Evolutionary conservation across 1,140 invertebrate genomes (phyloP).

Genomic region (Apis florea): DNA sequence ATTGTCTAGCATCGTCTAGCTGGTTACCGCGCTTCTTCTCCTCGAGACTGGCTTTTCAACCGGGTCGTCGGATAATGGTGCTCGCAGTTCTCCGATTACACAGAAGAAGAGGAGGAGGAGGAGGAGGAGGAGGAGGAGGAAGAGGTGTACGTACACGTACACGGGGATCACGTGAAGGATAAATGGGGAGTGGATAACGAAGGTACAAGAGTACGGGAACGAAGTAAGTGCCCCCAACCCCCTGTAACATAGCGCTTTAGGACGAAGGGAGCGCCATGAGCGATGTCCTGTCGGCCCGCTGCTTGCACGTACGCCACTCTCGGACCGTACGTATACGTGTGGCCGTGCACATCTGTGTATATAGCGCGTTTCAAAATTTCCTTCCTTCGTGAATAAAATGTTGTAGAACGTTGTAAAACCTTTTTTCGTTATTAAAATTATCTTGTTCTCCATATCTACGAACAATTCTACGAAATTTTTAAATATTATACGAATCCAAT

Average conservation of each 20-base stretch:
- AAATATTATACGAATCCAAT: no score
- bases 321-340: conserved; percentile 34
- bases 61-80: conserved; percentile 64
- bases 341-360: neutral
- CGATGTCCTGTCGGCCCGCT: conserved; percentile 72
- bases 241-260: conserved; percentile 66
- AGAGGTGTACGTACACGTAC: conserved; percentile 54
- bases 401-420: no score
- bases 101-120: conserved; percentile 49
- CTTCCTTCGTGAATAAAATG: neutral
- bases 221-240: conserved; percentile 69
- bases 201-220: conserved; percentile 75
- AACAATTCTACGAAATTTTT: no score
- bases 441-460: no score
- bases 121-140: conserved; percentile 42
- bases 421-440: no score
- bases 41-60: conserved; percentile 54
- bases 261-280: conserved; percentile 73
- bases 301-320: conserved; percentile 63
- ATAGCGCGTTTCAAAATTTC: conserved; percentile 25
- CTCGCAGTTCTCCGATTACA: conserved; percentile 71
- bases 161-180: conserved; percentile 66
- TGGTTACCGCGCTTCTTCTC: conserved; percentile 27
- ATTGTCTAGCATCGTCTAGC: conserved; percentile 39
- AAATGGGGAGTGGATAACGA: conserved; percentile 76